These are phyloP conservation scores for Ophthalmotilapia sp. DNA, from an alignment of 2,113 vertebrate species.

Conservation along the genomic window DNA sequence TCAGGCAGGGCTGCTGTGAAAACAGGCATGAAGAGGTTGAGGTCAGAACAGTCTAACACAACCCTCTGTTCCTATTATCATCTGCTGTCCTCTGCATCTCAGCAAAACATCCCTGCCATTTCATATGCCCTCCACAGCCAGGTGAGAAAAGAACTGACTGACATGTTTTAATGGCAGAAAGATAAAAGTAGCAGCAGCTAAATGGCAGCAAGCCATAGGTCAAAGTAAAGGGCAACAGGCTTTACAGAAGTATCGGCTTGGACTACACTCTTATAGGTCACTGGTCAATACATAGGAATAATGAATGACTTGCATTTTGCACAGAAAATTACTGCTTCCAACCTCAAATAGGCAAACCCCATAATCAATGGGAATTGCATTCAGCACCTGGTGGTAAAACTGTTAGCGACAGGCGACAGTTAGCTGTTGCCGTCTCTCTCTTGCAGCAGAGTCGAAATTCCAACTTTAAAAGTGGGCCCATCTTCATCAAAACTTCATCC, in stretches of 20 bases:
- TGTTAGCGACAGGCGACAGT: background rate
- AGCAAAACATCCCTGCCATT: background rate
- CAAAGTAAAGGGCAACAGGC: slow-evolving; percentile 44
- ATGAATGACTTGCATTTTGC: slow-evolving; percentile 32
- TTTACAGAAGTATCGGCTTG: background rate
- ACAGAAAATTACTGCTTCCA: background rate
- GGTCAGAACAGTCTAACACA: slow-evolving; percentile 11
- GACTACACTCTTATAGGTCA: slow-evolving; percentile 40
- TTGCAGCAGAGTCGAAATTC: background rate
- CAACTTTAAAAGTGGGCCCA: background rate
- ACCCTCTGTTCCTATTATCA: slow-evolving; percentile 8
- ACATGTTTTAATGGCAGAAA: slow-evolving; percentile 11
- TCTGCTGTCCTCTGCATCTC: background rate
- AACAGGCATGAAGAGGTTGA: background rate
- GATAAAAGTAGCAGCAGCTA: slow-evolving; percentile 25
- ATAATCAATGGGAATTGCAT: slow-evolving; percentile 14
- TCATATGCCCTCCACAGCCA: background rate
- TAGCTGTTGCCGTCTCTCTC: background rate
- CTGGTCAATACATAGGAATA: slow-evolving; percentile 47
- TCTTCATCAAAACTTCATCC: background rate
- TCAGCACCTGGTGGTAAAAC: background rate
- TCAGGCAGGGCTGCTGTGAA: slow-evolving; percentile 4
- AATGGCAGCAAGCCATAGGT: slow-evolving; percentile 40
- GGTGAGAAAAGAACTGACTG: background rate
- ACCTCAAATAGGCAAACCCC: background rate